These are phyloP conservation scores for Pangasius sanitwongsei DNA, from an alignment of 2,797 vertebrate genomes.

Conservation along the genomic window DNA sequence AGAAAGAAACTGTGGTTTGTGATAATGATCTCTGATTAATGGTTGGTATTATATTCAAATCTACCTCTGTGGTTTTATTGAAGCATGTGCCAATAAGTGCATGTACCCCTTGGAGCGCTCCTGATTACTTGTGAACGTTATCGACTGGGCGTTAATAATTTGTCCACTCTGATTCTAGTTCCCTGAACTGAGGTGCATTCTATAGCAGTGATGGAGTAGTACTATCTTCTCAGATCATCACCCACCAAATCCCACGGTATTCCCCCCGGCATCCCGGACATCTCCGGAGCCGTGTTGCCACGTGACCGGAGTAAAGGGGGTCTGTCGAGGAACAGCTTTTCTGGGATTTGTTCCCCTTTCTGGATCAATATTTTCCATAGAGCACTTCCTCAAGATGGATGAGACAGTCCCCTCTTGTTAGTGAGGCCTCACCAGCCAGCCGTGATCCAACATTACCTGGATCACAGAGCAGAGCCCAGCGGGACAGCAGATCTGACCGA, in stretches of 20 bases:
- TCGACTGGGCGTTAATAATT: slow-evolving; percentile 62
- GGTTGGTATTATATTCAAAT: slow-evolving; percentile 51
- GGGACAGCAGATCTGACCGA: slow-evolving; percentile 32
- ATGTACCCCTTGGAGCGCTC: slow-evolving; percentile 39
- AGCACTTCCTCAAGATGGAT: slow-evolving; percentile 61
- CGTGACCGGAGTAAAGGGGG: slow-evolving; percentile 51
- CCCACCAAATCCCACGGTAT: slow-evolving; percentile 43
- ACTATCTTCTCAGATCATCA: slow-evolving; percentile 47
- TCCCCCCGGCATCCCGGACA: neutral
- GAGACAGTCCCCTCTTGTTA: slow-evolving; percentile 65
- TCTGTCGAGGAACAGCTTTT: slow-evolving; percentile 62
- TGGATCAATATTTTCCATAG: slow-evolving; percentile 69
- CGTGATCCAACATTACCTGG: slow-evolving; percentile 74
- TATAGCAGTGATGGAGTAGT: slow-evolving; percentile 52
- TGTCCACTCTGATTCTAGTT: slow-evolving; percentile 64
- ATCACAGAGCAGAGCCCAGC: slow-evolving; percentile 70
- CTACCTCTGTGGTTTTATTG: slow-evolving; percentile 67
- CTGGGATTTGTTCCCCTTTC: slow-evolving; percentile 45
- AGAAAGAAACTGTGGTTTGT: slow-evolving; percentile 32
- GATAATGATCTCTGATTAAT: slow-evolving; percentile 58
- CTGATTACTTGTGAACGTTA: slow-evolving; percentile 71
- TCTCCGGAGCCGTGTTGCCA: slow-evolving; percentile 64
- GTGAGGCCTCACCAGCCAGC: slow-evolving; percentile 52
- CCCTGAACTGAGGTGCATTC: slow-evolving; percentile 28
- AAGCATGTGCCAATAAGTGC: slow-evolving; percentile 68